phyloP scores from a whole-genome alignment of 2,888 invertebrate species.

The Melieria omissa region DNA sequence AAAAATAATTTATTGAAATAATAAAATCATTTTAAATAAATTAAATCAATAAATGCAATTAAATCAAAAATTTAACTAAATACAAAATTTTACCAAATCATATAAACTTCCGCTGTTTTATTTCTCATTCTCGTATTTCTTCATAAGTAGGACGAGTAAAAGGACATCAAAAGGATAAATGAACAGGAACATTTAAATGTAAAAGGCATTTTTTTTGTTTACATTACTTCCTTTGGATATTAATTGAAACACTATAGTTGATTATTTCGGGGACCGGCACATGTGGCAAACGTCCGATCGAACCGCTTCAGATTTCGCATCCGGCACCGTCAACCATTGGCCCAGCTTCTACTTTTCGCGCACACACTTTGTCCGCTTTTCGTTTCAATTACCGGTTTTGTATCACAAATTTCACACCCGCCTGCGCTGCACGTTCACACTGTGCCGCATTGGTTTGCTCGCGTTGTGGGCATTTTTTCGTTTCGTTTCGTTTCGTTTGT shows the following conservation, averaged over 20 bases:
- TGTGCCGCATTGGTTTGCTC: neutral
- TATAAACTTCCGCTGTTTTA: too few relatives aligned
- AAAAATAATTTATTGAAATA: too few relatives aligned
- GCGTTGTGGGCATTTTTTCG: neutral
- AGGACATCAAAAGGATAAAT: slow-evolving; percentile 18
- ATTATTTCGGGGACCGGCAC: neutral
- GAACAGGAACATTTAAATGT: slow-evolving; percentile 19
- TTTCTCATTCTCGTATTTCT: neutral
- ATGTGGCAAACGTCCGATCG: neutral
- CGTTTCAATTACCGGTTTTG: neutral
- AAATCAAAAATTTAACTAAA: neutral
- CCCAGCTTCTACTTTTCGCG: neutral
- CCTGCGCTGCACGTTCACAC: neutral
- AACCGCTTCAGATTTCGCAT: slow-evolving; percentile 4
- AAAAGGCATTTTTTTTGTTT: slow-evolving; percentile 37
- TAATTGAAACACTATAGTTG: slow-evolving; percentile 36
- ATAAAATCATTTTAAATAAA: too few relatives aligned
- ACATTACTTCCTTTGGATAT: slow-evolving; percentile 4
- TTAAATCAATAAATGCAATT: neutral
- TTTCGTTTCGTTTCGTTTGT: neutral
- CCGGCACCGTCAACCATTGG: neutral
- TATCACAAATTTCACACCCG: slow-evolving; percentile 25
- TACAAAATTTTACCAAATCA: neutral
- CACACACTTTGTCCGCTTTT: neutral
- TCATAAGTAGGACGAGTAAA: neutral